Conservation (phyloP, 1,140 invertebrate genomes). For the Copidosoma floridanum region DNA sequence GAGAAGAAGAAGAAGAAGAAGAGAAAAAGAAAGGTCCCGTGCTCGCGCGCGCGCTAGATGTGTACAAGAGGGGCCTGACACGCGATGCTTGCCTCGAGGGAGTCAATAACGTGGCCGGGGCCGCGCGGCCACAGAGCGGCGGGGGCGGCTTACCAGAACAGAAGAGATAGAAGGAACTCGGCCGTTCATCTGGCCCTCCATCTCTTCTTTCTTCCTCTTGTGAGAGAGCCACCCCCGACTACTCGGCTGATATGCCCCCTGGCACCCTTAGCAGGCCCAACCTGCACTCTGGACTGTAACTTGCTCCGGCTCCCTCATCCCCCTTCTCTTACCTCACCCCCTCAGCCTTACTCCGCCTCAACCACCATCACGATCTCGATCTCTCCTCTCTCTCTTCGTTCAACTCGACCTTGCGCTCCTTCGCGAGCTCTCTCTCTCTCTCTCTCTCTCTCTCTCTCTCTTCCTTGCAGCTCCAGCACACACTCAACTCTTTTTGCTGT, state of each 20-base stretch:
- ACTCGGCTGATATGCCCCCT: conserved; percentile 37
- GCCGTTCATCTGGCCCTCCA: conserved; percentile 15
- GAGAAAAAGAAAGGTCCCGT: conserved; percentile 11
- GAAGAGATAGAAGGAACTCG: background rate
- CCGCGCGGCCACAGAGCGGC: conserved; percentile 31
- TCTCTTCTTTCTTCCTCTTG: conserved; percentile 25
- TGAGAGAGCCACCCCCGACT: conserved; percentile 26
- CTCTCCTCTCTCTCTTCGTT: conserved; percentile 4
- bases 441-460: background rate
- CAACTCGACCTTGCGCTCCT: too few species aligned
- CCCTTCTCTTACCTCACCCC: conserved; percentile 12
- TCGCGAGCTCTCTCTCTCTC: conserved; percentile 9
- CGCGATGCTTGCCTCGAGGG: conserved; percentile 54
- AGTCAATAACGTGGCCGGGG: conserved; percentile 48
- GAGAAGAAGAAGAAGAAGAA: conserved; percentile 4
- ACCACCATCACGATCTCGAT: conserved; percentile 6
- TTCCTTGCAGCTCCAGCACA: background rate
- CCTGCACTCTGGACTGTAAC: conserved; percentile 24
- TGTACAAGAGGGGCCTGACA: conserved; percentile 56
- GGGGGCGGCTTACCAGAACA: conserved; percentile 45
- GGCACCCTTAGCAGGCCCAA: conserved; percentile 39
- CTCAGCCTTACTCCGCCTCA: conserved; percentile 11
- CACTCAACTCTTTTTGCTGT: background rate
- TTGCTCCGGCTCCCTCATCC: conserved; percentile 5
- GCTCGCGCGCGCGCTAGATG: too few species aligned